These are phyloP conservation scores for Gobio occitaniae DNA, from an alignment of 2,797 vertebrate species.

Conservation along the genomic window DNA sequence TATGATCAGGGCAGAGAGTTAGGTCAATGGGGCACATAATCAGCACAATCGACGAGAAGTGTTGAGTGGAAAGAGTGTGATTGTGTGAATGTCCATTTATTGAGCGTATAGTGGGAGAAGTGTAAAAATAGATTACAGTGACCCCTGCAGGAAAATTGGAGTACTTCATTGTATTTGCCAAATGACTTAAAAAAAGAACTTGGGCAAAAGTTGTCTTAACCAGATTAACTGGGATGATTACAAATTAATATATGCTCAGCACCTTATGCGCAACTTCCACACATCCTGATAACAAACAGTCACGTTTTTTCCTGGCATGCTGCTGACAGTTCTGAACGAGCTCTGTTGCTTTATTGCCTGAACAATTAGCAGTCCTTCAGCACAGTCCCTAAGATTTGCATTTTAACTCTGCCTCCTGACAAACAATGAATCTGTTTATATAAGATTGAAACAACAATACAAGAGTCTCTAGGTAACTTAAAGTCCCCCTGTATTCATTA, in stretches of 20 bases:
- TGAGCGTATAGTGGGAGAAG: slow-evolving; percentile 45
- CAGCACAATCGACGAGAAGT: slow-evolving; percentile 59
- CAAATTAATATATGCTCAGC: neutral
- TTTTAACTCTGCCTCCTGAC: slow-evolving; percentile 11
- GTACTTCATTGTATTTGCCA: slow-evolving; percentile 21
- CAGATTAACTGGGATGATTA: neutral
- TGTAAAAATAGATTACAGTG: slow-evolving; percentile 60
- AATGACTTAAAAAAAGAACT: neutral
- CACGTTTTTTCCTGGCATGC: slow-evolving; percentile 7
- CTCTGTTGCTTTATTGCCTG: slow-evolving; percentile 23
- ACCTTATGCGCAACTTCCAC: slow-evolving; percentile 30
- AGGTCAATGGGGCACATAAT: slow-evolving; percentile 69
- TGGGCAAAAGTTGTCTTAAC: neutral
- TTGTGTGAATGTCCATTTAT: slow-evolving; percentile 22
- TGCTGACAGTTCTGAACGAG: neutral
- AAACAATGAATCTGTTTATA: slow-evolving; percentile 10
- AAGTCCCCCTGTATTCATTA: no score
- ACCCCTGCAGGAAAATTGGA: slow-evolving; percentile 54
- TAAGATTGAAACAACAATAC: slow-evolving; percentile 41
- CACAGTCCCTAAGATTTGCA: slow-evolving; percentile 16
- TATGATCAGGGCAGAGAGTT: slow-evolving; percentile 50
- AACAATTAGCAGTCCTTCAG: slow-evolving; percentile 31
- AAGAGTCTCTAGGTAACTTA: neutral
- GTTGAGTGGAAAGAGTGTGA: slow-evolving; percentile 35
- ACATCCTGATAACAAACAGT: slow-evolving; percentile 13